These are phyloP conservation scores for Rhagophthalmus giganteus DNA, from an alignment of 2,888 invertebrate species.

Conservation along the genomic window DNA sequence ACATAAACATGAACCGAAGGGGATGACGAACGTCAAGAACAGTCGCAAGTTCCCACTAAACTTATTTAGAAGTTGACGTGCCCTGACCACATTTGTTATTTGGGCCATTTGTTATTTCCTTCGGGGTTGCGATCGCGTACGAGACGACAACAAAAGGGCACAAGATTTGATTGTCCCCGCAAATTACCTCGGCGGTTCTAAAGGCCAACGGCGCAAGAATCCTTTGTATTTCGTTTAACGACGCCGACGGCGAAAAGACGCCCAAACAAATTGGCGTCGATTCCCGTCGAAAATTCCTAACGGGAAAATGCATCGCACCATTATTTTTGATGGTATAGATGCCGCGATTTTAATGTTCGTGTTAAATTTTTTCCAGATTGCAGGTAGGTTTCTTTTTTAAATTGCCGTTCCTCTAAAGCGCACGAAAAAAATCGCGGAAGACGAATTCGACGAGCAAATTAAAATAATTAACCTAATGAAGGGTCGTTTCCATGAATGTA, in stretches of 20 bases:
- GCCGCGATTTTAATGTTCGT: no score
- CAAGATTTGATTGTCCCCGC: conserved; percentile 6
- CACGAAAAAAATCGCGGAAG: not conserved
- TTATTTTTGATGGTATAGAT: no score
- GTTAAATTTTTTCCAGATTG: no score
- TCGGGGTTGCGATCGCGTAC: conserved; percentile 19
- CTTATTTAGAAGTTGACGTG: conserved; percentile 48
- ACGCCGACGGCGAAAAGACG: no score
- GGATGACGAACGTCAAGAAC: conserved; percentile 30
- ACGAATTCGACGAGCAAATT: not conserved
- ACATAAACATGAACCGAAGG: conserved; percentile 29
- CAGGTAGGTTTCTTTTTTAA: no score
- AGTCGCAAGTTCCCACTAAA: conserved; percentile 43
- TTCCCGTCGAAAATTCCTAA: no score
- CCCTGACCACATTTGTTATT: conserved; percentile 48
- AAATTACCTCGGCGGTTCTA: not conserved
- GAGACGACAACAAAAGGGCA: conserved; percentile 13
- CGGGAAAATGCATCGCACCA: no score
- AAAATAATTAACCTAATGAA: not conserved
- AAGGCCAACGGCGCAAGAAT: not conserved
- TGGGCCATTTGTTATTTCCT: conserved; percentile 45
- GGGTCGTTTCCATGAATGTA: conserved; percentile 3
- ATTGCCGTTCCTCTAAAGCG: no score
- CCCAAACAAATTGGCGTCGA: no score
- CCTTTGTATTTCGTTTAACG: no score